Evolutionary conservation across 2,888 invertebrate species (phyloP).

Genomic region (Rhorus exstirpatorius): DNA sequence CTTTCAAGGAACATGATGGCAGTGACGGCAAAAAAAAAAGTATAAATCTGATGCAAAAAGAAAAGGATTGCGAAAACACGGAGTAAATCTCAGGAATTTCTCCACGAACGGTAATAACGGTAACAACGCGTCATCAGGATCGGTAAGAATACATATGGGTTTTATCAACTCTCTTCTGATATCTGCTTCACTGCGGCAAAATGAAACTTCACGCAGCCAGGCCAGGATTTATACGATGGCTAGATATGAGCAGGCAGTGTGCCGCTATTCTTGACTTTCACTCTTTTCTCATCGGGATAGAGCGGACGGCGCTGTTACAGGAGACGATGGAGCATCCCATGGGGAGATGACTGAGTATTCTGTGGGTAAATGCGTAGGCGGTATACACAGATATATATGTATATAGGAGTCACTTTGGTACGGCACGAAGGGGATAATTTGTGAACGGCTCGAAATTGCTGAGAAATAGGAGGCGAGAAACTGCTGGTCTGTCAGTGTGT

Average conservation of each 20-base stretch:
- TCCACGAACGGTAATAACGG: background rate
- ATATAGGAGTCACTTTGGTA: conserved; percentile 61
- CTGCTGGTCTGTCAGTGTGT: conserved; percentile 48
- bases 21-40: too few relatives aligned
- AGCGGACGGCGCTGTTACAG: conserved; percentile 9
- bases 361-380: conserved; percentile 39
- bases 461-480: conserved; percentile 75
- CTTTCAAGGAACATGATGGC: background rate
- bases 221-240: conserved; percentile 75
- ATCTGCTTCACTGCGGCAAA: conserved; percentile 52
- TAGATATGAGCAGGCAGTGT: conserved; percentile 76
- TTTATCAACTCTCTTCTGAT: background rate
- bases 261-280: conserved; percentile 67
- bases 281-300: conserved; percentile 1
- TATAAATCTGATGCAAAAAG: conserved; percentile 22
- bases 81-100: conserved; percentile 38
- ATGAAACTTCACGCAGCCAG: conserved; percentile 72
- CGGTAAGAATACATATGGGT: background rate
- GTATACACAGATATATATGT: background rate
- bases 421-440: conserved; percentile 74
- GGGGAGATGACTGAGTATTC: conserved; percentile 37
- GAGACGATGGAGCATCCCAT: conserved; percentile 28
- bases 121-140: conserved; percentile 11
- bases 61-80: conserved; percentile 18
- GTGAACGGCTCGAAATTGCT: conserved; percentile 74